These are phyloP conservation scores for Melanogrammus aeglefinus DNA, from an alignment of 2,797 vertebrate genomes.

Conservation along the genomic window DNA sequence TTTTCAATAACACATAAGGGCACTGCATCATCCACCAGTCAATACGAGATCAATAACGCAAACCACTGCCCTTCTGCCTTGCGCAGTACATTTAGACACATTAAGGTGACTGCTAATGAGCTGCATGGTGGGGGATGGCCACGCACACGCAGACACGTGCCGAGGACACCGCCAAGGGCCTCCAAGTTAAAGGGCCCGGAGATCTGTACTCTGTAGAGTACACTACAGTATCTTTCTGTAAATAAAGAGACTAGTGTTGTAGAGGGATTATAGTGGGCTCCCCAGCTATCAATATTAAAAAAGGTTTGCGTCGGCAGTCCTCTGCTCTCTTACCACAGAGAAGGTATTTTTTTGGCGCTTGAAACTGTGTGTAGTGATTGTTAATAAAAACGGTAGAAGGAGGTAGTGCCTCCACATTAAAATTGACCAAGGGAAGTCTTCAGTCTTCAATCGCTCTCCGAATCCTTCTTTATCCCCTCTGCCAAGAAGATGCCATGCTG, in stretches of 20 bases:
- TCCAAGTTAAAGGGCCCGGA: constrained; percentile 37
- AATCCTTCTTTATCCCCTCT: constrained; percentile 46
- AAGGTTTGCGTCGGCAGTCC: constrained; percentile 35
- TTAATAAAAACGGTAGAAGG: constrained; percentile 30
- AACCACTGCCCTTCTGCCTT: constrained; percentile 66
- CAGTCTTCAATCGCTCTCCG: constrained; percentile 18
- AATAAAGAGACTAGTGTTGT: constrained; percentile 16
- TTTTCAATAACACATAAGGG: constrained; percentile 75
- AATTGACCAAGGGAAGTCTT: constrained; percentile 49
- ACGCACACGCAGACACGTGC: constrained; percentile 6
- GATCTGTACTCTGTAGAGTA: constrained; percentile 50
- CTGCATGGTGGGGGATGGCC: constrained; percentile 7
- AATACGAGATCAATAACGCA: constrained; percentile 71
- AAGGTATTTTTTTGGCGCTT: constrained; percentile 39
- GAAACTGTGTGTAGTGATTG: constrained; percentile 40
- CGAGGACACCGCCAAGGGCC: constrained; percentile 56
- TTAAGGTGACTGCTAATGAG: constrained; percentile 76
- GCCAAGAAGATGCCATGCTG: constrained; percentile 51
- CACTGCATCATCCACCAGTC: constrained; percentile 70
- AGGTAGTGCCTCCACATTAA: constrained; percentile 52
- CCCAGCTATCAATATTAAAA: constrained; percentile 44
- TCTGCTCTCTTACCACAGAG: constrained; percentile 34
- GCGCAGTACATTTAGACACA: constrained; percentile 70
- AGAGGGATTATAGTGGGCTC: constrained; percentile 2
- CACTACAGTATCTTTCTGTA: constrained; percentile 30